These are phyloP conservation scores for Noctua pronuba DNA, from an alignment of 2,888 invertebrate species.

Conservation along the genomic window DNA sequence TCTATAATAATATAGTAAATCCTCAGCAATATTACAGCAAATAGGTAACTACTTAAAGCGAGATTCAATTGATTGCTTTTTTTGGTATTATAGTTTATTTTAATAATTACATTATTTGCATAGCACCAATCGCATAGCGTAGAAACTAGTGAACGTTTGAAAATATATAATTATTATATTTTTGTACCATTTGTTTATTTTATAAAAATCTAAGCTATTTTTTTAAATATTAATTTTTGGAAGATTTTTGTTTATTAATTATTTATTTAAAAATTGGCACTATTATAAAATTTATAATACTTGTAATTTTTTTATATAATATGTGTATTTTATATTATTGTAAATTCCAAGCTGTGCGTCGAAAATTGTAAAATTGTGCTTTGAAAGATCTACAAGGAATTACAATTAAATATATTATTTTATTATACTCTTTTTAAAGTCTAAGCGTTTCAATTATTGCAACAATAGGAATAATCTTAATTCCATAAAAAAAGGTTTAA, in stretches of 20 bases:
- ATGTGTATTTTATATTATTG: slow-evolving; percentile 28
- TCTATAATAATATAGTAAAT: slow-evolving; percentile 39
- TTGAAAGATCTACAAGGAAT: slow-evolving; percentile 33
- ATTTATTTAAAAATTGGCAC: slow-evolving; percentile 53
- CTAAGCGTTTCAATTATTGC: slow-evolving; percentile 57
- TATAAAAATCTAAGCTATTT: slow-evolving; percentile 64
- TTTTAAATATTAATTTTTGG: slow-evolving; percentile 47
- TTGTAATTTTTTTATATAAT: slow-evolving; percentile 7
- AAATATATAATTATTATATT: slow-evolving; percentile 44
- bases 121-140: slow-evolving; percentile 81
- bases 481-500: slow-evolving; percentile 15
- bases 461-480: slow-evolving; percentile 38
- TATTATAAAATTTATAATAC: slow-evolving; percentile 35
- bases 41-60: slow-evolving; percentile 72
- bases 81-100: slow-evolving; percentile 73
- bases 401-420: slow-evolving; percentile 10
- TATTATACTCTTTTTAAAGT: slow-evolving; percentile 42
- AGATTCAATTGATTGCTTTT: slow-evolving; percentile 74
- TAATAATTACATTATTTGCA: slow-evolving; percentile 68
- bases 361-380: slow-evolving; percentile 56
- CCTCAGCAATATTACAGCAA: slow-evolving; percentile 64
- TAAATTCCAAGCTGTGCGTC: slow-evolving; percentile 53
- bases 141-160: slow-evolving; percentile 53
- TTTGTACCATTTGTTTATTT: slow-evolving; percentile 64
- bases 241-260: slow-evolving; percentile 41